These are phyloP conservation scores for Asobara japonica DNA, from an alignment of 1,140 invertebrate species.

Conservation along the genomic window DNA sequence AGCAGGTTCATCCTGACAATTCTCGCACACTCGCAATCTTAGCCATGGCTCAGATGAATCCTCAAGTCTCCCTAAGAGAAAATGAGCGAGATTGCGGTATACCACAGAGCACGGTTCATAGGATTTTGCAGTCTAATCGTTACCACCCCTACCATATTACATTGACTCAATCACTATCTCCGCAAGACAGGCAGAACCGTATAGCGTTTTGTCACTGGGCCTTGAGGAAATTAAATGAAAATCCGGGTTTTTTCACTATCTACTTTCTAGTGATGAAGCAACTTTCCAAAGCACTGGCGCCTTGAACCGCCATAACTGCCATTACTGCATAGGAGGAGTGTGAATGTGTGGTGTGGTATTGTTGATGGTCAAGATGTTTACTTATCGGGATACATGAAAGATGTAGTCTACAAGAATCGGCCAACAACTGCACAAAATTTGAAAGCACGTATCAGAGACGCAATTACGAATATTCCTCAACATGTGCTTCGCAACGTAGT, in stretches of 20 bases:
- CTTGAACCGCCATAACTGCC: not conserved
- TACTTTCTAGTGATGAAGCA: not conserved
- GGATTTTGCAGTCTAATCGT: not conserved
- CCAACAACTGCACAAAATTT: not conserved
- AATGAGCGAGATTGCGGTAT: not conserved
- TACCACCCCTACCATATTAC: not conserved
- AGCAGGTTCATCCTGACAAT: too few relatives aligned
- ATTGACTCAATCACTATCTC: not conserved
- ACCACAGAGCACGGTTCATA: not conserved
- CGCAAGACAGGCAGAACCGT: not conserved
- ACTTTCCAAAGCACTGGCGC: not conserved
- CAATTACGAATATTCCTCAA: not conserved
- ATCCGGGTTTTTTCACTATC: not conserved
- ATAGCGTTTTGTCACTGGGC: not conserved
- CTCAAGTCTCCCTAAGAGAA: not conserved
- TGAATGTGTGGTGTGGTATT: not conserved
- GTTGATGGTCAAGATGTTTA: slow-evolving; percentile 51
- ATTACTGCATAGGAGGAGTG: too few relatives aligned
- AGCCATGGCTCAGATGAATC: not conserved
- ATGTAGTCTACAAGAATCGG: not conserved
- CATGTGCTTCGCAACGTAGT: not conserved
- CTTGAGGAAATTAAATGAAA: not conserved
- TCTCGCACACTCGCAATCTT: not conserved
- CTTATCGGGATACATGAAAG: slow-evolving; percentile 44
- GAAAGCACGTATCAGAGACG: not conserved